A percentile compares a stretch with the other conserved stretches of the same genome.
Evolutionary conservation across 92 coral and sea anemone species (phyloP).

Genomic region (Parazoanthus darwini): DNA sequence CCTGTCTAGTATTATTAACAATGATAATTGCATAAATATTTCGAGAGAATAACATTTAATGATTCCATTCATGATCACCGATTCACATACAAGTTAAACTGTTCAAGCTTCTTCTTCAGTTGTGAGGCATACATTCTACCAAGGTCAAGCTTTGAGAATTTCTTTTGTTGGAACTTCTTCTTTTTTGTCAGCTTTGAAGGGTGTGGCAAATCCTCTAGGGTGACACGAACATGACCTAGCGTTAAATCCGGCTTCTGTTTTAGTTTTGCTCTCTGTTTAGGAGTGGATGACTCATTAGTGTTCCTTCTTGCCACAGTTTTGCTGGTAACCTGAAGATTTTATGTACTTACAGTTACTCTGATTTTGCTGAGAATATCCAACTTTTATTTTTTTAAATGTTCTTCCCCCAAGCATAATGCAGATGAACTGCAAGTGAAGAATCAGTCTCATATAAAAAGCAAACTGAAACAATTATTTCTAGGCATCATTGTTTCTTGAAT

Average conservation of each 20-base stretch:
- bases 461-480: too few relatives aligned
- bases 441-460: too few relatives aligned
- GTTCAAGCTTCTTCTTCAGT: slow-evolving; percentile 32
- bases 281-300: background rate
- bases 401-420: too few relatives aligned
- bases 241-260: background rate
- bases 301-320: slow-evolving; percentile 1
- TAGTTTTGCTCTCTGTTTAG: background rate
- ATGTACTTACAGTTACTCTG: background rate
- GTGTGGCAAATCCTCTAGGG: slow-evolving; percentile 37
- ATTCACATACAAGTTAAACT: slow-evolving; percentile 12
- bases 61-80: background rate
- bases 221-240: background rate
- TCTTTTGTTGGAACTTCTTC: slow-evolving; percentile 30
- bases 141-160: slow-evolving; percentile 28
- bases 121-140: slow-evolving; percentile 38
- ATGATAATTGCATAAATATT: background rate
- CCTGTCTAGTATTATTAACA: too few relatives aligned
- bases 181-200: slow-evolving; percentile 39
- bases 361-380: background rate
- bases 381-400: too few relatives aligned
- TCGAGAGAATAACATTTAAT: background rate
- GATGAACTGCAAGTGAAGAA: too few relatives aligned
- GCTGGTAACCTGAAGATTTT: slow-evolving; percentile 9
- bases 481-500: too few relatives aligned